phyloP scores from a whole-genome alignment of 2,797 vertebrate species.

The Pseudochaenichthys georgianus region DNA sequence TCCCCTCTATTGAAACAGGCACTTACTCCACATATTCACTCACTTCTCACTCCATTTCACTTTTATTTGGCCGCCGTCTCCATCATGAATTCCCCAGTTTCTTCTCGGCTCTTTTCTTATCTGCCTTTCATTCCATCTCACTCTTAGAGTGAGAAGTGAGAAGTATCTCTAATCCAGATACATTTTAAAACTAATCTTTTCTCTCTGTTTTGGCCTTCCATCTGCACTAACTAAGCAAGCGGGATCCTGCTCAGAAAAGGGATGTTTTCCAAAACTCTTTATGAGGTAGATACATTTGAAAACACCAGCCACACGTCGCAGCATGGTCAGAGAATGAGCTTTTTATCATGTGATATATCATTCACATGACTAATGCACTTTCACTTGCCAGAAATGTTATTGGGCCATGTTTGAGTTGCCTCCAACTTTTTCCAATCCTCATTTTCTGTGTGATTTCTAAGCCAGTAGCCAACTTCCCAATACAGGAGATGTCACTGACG shows the following conservation, averaged over 20 bases:
- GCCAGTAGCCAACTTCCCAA: slow-evolving; percentile 22
- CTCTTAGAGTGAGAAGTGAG: slow-evolving; percentile 11
- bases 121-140: slow-evolving; percentile 34
- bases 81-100: slow-evolving; percentile 13
- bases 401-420: slow-evolving; percentile 41
- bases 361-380: slow-evolving; percentile 52
- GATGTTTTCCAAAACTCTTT: slow-evolving; percentile 57
- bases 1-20: slow-evolving; percentile 44
- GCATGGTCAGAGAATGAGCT: slow-evolving; percentile 42
- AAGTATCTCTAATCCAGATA: slow-evolving; percentile 48
- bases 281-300: slow-evolving; percentile 61
- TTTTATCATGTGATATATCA: slow-evolving; percentile 71
- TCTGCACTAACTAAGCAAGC: slow-evolving; percentile 39
- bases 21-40: slow-evolving; percentile 47
- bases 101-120: slow-evolving; percentile 50
- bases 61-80: slow-evolving; percentile 55
- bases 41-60: slow-evolving; percentile 62
- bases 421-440: slow-evolving; percentile 23
- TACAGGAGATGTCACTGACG: slow-evolving; percentile 35
- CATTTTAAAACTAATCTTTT: slow-evolving; percentile 47
- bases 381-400: slow-evolving; percentile 49
- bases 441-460: slow-evolving; percentile 3
- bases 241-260: slow-evolving; percentile 42
- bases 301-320: slow-evolving; percentile 47
- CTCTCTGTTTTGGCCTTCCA: slow-evolving; percentile 26